phyloP scores from a whole-genome alignment of 1,140 invertebrate species.

The Aphidius ervi region DNA sequence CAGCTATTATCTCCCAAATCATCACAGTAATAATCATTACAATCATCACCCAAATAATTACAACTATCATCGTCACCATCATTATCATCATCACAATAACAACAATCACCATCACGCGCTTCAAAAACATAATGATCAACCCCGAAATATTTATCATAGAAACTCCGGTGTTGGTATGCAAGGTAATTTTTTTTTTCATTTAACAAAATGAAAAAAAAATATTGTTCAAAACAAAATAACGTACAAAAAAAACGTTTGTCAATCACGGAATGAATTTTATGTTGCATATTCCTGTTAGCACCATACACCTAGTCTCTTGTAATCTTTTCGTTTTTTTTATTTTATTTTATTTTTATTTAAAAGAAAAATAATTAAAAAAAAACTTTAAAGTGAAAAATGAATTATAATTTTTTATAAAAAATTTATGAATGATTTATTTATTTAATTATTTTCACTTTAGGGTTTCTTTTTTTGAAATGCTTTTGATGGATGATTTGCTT shows the following conservation, averaged over 20 bases:
- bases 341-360: slow-evolving; percentile 5
- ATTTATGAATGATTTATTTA: too few species aligned
- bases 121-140: slow-evolving; percentile 60
- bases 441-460: too few species aligned
- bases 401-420: too few species aligned
- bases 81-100: slow-evolving; percentile 53
- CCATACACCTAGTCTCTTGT: neutral
- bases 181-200: slow-evolving; percentile 52
- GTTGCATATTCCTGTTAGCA: neutral
- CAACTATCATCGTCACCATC: slow-evolving; percentile 50
- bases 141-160: slow-evolving; percentile 59
- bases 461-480: neutral
- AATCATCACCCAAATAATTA: slow-evolving; percentile 50
- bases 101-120: slow-evolving; percentile 54
- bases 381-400: too few species aligned
- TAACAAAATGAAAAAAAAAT: slow-evolving; percentile 14
- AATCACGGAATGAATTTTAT: slow-evolving; percentile 18
- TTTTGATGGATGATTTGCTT: neutral
- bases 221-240: neutral
- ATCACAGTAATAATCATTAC: slow-evolving; percentile 52
- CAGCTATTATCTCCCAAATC: slow-evolving; percentile 51
- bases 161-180: slow-evolving; percentile 62
- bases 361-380: neutral
- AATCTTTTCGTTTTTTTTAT: slow-evolving; percentile 1
- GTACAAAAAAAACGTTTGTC: slow-evolving; percentile 3